Percentiles rank a stretch among this genome's conserved stretches.
phyloP scores from a whole-genome alignment of 2,797 vertebrate species.

The Thaleichthys pacificus region DNA sequence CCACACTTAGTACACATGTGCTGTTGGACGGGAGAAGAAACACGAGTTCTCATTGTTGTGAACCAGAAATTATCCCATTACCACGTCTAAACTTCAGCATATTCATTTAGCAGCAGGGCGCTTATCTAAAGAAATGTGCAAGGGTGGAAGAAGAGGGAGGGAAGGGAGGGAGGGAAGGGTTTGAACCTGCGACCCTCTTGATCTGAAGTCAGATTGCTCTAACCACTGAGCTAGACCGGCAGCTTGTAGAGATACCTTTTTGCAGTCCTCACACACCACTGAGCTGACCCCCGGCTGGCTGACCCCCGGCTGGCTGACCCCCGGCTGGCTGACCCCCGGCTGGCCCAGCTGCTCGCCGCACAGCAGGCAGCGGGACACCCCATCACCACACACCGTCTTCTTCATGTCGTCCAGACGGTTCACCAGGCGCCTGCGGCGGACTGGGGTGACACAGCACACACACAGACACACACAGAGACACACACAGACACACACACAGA shows the following conservation, averaged over 20 bases:
- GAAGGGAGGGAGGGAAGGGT: too few species aligned
- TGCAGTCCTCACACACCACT: constrained; percentile 97
- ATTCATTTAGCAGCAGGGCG: too few species aligned
- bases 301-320: too few species aligned
- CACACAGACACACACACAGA: too few species aligned
- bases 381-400: constrained; percentile 90
- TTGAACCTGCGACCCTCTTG: too few species aligned
- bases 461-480: too few species aligned
- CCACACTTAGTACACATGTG: constrained; percentile 95
- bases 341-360: constrained; percentile 92
- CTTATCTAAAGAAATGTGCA: too few species aligned
- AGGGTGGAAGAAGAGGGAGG: too few species aligned
- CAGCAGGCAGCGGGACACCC: constrained; percentile 90
- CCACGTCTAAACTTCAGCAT: too few species aligned
- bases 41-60: not conserved
- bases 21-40: constrained; percentile 61
- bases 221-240: not conserved
- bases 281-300: constrained; percentile 81
- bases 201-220: not conserved
- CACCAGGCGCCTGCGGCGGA: constrained; percentile 83
- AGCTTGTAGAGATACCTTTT: constrained; percentile 83
- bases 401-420: constrained; percentile 93
- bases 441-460: too few species aligned
- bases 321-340: constrained; percentile 79
- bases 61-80: too few species aligned